phyloP scores from a whole-genome alignment of 2,888 invertebrate species.

The Cryptocheilus praepositus region DNA sequence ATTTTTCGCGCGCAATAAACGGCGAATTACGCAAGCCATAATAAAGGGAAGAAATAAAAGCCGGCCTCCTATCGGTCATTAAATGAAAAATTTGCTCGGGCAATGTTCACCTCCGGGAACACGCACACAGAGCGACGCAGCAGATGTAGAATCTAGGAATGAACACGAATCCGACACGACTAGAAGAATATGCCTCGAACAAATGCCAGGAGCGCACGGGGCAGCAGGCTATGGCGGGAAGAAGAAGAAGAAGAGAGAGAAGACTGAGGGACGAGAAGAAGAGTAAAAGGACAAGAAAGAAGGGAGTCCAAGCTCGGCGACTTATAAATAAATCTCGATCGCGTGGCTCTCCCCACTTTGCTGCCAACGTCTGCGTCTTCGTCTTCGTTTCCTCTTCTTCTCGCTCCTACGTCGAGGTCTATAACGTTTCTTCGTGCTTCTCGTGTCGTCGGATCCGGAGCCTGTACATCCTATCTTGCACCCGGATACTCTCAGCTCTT shows the following conservation, averaged over 20 bases:
- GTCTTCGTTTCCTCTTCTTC: slow-evolving; percentile 15
- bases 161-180: too few species aligned
- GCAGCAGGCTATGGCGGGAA: slow-evolving; percentile 13
- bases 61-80: too few species aligned
- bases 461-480: slow-evolving; percentile 27
- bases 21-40: too few species aligned
- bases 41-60: too few species aligned
- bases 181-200: too few species aligned
- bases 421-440: background rate
- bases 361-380: slow-evolving; percentile 21
- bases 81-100: too few species aligned
- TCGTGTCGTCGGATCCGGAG: slow-evolving; percentile 4
- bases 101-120: too few species aligned
- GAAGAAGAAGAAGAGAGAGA: slow-evolving; percentile 7
- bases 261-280: slow-evolving; percentile 10
- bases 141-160: too few species aligned
- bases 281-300: slow-evolving; percentile 9
- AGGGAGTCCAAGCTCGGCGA: slow-evolving; percentile 59
- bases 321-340: slow-evolving; percentile 75
- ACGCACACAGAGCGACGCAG: too few species aligned
- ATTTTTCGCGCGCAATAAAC: too few species aligned
- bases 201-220: slow-evolving; percentile 6
- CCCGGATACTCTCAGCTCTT: slow-evolving; percentile 35
- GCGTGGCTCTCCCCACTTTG: slow-evolving; percentile 73
- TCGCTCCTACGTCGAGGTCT: slow-evolving; percentile 5